Evolutionary conservation across 1,140 invertebrate genomes (phyloP), one percentile per base, ranked within the genome.

Genomic region (Ceratosolen solmsi): DNA sequence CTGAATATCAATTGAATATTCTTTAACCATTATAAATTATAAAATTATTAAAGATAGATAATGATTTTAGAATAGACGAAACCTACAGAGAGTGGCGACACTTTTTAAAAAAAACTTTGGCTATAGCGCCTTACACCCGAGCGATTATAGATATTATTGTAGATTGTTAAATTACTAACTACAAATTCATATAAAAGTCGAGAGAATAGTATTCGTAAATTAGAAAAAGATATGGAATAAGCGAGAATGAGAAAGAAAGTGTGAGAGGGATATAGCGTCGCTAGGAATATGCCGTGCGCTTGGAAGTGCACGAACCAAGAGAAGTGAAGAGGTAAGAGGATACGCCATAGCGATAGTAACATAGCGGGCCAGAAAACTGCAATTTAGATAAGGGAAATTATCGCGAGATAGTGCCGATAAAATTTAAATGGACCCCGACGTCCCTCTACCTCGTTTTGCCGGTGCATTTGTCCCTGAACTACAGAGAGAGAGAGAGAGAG

Each of bases 311-410:
- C 0, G 25, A 71, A 49, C 38, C 8, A 71, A 27, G 41, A 49
- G 70, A 71, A 49, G 22, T 15, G 9, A 22, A 71, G 38, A 49
- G 38, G 70, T 27, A 71, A 71, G 70, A 25, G 41, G 9, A 27
- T n/a, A 13, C 15, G 9, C 20, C 22, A 27, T 15, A 49, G 41
- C n/a, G 70, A 71, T 71, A 71, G 70, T 71, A 71, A 71, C 25
- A 71, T 27, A 83, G 76, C 71, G 17, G 73, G 65, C 41, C 68
- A 77, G 79, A 73, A 73, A 80, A 83, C 80, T 85, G 82, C 82
- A 85, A 85, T 85, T 85, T 84, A 84, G 84, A 85, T 85, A 85
- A 84, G 84, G 78, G 82, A 84, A 85, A 85, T 85, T 85, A 85
- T 85, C 84, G 78, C 82, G 79, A 80, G 84, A 84, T 79, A 38